These are phyloP conservation scores for Spicauda simplicius DNA, from an alignment of 2,888 invertebrate genomes.

Conservation along the genomic window DNA sequence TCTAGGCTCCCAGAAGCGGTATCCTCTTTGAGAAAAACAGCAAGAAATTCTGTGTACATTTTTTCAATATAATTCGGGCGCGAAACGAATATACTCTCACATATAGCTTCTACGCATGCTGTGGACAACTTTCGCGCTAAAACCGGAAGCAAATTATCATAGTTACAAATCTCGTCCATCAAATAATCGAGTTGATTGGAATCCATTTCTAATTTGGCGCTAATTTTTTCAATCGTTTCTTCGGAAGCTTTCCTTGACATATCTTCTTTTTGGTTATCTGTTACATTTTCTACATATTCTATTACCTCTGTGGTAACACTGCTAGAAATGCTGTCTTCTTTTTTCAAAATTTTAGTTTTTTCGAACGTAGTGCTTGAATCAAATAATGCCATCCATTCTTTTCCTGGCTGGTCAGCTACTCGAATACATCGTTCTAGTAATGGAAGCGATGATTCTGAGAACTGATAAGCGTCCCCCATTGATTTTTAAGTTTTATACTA, in stretches of 20 bases:
- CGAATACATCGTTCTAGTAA: slow-evolving; percentile 39
- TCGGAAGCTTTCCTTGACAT: background rate
- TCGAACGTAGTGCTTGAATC: slow-evolving; percentile 2
- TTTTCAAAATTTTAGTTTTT: background rate
- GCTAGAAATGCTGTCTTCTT: background rate
- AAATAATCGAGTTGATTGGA: background rate
- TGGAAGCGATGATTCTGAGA: slow-evolving; percentile 41
- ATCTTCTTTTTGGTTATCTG: background rate
- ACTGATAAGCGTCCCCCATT: slow-evolving; percentile 42
- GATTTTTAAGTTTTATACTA: too few relatives aligned
- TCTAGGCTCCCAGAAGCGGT: slow-evolving; percentile 51
- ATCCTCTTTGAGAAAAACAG: slow-evolving; percentile 52
- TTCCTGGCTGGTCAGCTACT: slow-evolving; percentile 22
- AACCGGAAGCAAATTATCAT: slow-evolving; percentile 9
- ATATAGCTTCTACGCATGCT: slow-evolving; percentile 17
- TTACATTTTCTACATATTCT: background rate
- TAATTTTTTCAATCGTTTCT: slow-evolving; percentile 10
- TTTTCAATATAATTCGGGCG: slow-evolving; percentile 39
- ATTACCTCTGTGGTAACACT: background rate
- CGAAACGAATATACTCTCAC: background rate
- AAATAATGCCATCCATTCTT: slow-evolving; percentile 44
- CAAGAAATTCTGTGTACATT: slow-evolving; percentile 55
- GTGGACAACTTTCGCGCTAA: slow-evolving; percentile 54
- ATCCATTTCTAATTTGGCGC: background rate
- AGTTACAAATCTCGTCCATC: background rate